Evolutionary conservation across 2,113 vertebrate species (phyloP), one percentile per base, ranked within the genome.

Genomic region (Diglossa brunneiventris): DNA sequence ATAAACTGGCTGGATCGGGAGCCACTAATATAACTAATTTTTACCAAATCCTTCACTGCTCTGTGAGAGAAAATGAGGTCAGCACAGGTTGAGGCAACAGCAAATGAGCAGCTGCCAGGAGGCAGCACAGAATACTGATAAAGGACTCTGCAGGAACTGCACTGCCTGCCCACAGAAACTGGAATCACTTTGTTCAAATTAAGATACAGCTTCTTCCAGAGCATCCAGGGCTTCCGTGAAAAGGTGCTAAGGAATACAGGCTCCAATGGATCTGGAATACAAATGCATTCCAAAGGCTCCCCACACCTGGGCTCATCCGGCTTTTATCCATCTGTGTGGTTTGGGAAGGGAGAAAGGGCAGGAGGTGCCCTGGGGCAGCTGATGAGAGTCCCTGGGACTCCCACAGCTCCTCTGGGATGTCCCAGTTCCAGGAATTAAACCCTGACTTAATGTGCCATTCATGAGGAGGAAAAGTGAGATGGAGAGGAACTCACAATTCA

Each of bases 1-100:
- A 98, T 98, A 99, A 98, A 98, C 98, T 97, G 97, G 97, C 97
- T 96, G 97, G 97, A 95, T 98, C 98, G 91, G 98, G 98, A 99
- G 98, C 96, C 96, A 96, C 98, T 99, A 99, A 99, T 99, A 98
- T 97, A 99, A 98, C 99, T 99, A 99, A 99, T 99, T 99, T 98
- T 98, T 98, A 98, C 98, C 98, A 98, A 98, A 98, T 98, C 98
- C 94, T 99, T 97, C 95, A 95, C 98, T 96, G 97, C 97, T 98
- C 98, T 97, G 96, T 95, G 98, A 95, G 97, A 98, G 98, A 98
- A 99, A 98, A 99, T 99, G 98, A 98, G 99, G 99, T 99, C 99
- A 99, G 98, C 92, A 96, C 92, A 96, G 99, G 99, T 98, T 99
- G 98, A 98, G 97, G 96, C 98, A 97, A 98, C 98, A 98, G 68